Base-by-base conservation (phyloP, 2,797 vertebrate genomes). In the Micromesistius poutassou region DNA sequence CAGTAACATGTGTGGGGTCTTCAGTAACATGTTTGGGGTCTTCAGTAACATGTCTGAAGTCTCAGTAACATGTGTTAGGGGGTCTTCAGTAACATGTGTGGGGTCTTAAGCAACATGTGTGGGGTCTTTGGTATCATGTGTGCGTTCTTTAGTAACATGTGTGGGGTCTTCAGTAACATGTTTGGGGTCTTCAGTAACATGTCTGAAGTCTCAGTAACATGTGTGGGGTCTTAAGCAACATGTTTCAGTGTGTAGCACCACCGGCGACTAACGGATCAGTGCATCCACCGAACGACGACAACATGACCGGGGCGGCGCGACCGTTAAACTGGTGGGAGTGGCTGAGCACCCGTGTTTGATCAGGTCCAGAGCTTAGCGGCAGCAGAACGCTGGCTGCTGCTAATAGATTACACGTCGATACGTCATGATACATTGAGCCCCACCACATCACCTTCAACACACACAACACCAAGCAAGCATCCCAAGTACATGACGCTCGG, bases 401-500 rank as follows among this genome's bases (percentile, higher is more conserved):
- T 55, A 55, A 55, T 55, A 55, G 46, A 55, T 55, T 55, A 55
- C 46, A 96, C 96, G 95, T 97, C 96, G 97, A 97, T 96, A 97
- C 96, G 96, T 96, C 94, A 97, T 95, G 72, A 22, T 22, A 4
- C 16, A 16, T 19, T 5, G 46, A 55, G 46, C 46, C 91, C 93
- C 91, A 94, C 94, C 94, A 94, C 79, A 95, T 94, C 93, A 92
- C 90, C 95, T 94, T 94, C 95, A 96, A 94, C 94, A 93, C 94
- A 94, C 95, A 93, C 91, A 94, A 96, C 96, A 97, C 97, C 96
- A 97, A 97, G 97, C 96, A 96, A 96, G 94, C 96, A 96, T 96
- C 95, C 96, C 96, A 96, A 96, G 96, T 96, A 97, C 96, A 96
- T 96, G 95, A 96, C 96, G 96, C 96, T 94, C 95, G 95, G 94